Percentiles rank a stretch among this genome's conserved stretches.
Evolutionary conservation across 1,140 invertebrate species (phyloP).

Genomic region (Ceratina japonica): DNA sequence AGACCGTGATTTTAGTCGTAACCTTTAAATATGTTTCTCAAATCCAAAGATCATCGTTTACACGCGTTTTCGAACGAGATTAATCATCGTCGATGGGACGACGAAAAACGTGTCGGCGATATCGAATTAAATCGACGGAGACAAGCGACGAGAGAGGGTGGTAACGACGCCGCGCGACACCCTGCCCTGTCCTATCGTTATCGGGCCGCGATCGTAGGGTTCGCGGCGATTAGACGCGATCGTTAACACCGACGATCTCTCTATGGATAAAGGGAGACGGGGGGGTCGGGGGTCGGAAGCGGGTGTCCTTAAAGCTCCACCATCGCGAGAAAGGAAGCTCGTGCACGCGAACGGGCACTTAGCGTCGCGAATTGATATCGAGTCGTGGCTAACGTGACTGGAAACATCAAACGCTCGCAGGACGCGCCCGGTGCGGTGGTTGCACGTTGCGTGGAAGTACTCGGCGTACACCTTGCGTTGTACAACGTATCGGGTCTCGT

Average conservation of each 20-base stretch:
- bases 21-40: too few relatives aligned
- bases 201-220: neutral
- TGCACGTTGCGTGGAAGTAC: slow-evolving; percentile 28
- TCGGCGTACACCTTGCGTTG: slow-evolving; percentile 31
- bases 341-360: slow-evolving; percentile 73
- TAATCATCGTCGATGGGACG: too few relatives aligned
- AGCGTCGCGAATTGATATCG: slow-evolving; percentile 71
- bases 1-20: too few relatives aligned
- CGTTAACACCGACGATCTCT: slow-evolving; percentile 26
- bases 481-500: slow-evolving; percentile 49
- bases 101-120: neutral
- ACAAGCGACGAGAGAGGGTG: neutral
- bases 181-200: neutral
- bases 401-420: slow-evolving; percentile 66
- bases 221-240: slow-evolving; percentile 12
- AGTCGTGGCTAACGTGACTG: slow-evolving; percentile 68
- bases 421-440: slow-evolving; percentile 3
- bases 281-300: neutral
- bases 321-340: slow-evolving; percentile 35
- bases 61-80: too few relatives aligned
- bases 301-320: slow-evolving; percentile 54
- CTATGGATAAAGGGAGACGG: too few relatives aligned
- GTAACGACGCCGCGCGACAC: neutral
- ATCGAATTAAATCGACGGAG: slow-evolving; percentile 6
- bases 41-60: too few relatives aligned